Conservation (phyloP, 2,797 vertebrate genomes). For the Ptychobarbus kaznakovi region DNA sequence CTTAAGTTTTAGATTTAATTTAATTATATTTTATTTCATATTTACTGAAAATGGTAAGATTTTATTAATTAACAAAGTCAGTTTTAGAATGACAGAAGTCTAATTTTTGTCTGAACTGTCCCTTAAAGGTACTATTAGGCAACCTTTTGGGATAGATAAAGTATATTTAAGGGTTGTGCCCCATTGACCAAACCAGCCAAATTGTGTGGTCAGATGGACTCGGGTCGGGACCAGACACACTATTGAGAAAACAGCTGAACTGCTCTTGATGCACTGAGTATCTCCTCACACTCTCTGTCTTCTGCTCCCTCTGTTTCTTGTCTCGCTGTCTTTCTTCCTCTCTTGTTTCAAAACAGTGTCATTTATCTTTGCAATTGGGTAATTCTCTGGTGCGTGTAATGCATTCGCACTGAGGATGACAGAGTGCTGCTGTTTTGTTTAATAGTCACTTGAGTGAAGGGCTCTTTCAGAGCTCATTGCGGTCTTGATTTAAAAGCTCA, state of each 20-base stretch:
- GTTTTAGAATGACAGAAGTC: neutral
- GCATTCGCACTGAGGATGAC: slow-evolving; percentile 1
- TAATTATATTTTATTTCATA: neutral
- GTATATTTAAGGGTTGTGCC: neutral
- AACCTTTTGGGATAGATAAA: neutral
- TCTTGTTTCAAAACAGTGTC: slow-evolving; percentile 52
- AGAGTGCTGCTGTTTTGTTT: slow-evolving; percentile 30
- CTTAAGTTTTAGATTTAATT: neutral
- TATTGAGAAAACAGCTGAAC: neutral
- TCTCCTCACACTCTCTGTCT: slow-evolving; percentile 37
- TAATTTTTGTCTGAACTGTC: neutral
- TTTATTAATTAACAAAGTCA: neutral
- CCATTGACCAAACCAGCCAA: neutral
- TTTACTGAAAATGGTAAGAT: neutral
- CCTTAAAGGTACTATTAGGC: neutral
- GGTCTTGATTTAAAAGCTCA: neutral
- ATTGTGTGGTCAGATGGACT: neutral
- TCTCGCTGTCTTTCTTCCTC: slow-evolving; percentile 43
- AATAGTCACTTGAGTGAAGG: slow-evolving; percentile 48
- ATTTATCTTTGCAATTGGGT: slow-evolving; percentile 55
- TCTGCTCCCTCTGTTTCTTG: slow-evolving; percentile 61
- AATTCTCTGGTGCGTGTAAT: neutral
- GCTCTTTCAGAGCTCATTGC: slow-evolving; percentile 3
- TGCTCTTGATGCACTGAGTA: slow-evolving; percentile 33
- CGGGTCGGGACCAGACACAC: neutral